Conservation (phyloP, 2,888 invertebrate species). For the Oscheius myriophilus region DNA sequence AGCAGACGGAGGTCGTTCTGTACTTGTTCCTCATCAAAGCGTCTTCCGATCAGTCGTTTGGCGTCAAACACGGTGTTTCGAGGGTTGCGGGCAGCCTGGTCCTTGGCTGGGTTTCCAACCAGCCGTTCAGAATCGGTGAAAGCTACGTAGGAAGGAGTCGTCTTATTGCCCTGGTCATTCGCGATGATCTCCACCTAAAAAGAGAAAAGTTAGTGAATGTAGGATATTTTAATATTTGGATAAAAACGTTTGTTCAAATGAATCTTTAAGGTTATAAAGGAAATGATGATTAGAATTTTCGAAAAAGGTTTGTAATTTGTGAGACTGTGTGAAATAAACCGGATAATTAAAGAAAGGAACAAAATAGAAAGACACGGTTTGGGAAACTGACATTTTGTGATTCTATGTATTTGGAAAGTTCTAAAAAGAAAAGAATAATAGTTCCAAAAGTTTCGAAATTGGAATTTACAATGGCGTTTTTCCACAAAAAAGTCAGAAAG, state of each 20-base stretch:
- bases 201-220: not conserved
- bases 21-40: constrained; percentile 71
- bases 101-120: constrained; percentile 74
- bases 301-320: too few species aligned
- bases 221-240: too few species aligned
- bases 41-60: constrained; percentile 73
- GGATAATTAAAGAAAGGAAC: too few species aligned
- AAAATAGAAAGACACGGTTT: too few species aligned
- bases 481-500: constrained; percentile 6
- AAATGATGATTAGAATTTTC: too few species aligned
- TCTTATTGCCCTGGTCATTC: constrained; percentile 78
- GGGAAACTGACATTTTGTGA: too few species aligned
- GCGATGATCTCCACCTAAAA: constrained; percentile 74
- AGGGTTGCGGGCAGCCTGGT: constrained; percentile 75
- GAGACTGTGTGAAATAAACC: too few species aligned
- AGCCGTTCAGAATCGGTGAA: constrained; percentile 74
- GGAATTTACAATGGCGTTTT: too few species aligned
- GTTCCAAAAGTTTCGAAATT: too few species aligned
- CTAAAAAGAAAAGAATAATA: too few species aligned
- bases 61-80: constrained; percentile 63
- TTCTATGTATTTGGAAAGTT: too few species aligned
- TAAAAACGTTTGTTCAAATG: too few species aligned
- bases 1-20: constrained; percentile 70
- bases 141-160: constrained; percentile 78
- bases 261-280: constrained; percentile 4